Evolutionary conservation across 1,140 invertebrate species (phyloP).

Genomic region (Formica exsecta): DNA sequence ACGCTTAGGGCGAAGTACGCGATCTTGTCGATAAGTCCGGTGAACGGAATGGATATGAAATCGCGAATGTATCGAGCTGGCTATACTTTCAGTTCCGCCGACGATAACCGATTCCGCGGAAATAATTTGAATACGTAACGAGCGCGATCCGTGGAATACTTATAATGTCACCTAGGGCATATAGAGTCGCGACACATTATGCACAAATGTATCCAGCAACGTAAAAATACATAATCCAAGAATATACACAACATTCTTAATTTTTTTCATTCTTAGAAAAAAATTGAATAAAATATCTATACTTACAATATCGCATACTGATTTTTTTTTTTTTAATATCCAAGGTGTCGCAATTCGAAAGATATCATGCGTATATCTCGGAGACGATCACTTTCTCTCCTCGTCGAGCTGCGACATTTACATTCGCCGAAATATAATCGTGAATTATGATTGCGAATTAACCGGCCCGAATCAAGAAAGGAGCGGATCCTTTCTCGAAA

Average conservation of each 20-base stretch:
- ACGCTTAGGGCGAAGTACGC: constrained; percentile 22
- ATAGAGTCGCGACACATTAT: constrained; percentile 10
- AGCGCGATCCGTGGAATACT: constrained; percentile 24
- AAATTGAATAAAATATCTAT: not conserved
- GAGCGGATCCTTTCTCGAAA: constrained; percentile 20
- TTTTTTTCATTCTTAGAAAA: not conserved
- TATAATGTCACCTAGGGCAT: constrained; percentile 10
- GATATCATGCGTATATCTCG: constrained; percentile 2
- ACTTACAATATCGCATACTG: not conserved
- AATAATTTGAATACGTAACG: constrained; percentile 62
- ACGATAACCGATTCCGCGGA: constrained; percentile 35
- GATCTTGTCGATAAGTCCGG: constrained; percentile 22
- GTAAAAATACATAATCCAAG: not conserved
- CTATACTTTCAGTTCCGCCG: constrained; percentile 10
- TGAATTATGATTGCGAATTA: not conserved
- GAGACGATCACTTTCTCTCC: constrained; percentile 32
- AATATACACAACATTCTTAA: not conserved
- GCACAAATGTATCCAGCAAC: not conserved
- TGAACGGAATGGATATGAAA: constrained; percentile 19
- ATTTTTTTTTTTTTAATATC: too few species aligned
- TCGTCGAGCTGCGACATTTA: not conserved
- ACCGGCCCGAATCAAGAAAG: not conserved
- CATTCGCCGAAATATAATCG: constrained; percentile 15
- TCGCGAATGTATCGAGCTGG: not conserved
- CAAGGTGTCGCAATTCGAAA: not conserved